Percentiles rank a stretch among this genome's conserved stretches.
phyloP scores from a whole-genome alignment of 1,140 invertebrate species.

The Ruditapes philippinarum region DNA sequence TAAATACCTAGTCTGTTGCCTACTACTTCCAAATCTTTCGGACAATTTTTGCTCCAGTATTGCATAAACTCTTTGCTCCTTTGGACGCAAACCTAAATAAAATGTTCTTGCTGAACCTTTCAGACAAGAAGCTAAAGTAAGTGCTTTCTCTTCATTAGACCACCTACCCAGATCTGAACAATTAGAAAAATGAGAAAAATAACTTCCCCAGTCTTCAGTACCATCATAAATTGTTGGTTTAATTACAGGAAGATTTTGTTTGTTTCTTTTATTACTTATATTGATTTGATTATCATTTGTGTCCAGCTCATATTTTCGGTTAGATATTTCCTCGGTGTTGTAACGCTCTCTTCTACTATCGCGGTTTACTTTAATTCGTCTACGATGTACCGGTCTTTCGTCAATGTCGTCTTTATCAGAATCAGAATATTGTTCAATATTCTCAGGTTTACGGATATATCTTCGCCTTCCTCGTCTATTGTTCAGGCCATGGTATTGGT shows the following conservation, averaged over 20 bases:
- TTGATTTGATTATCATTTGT: too few relatives aligned
- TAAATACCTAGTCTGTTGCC: background rate
- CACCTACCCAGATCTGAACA: constrained; percentile 8
- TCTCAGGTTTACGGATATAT: too few relatives aligned
- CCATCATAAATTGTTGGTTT: constrained; percentile 16
- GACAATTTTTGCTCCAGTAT: background rate
- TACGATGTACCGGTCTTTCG: too few relatives aligned
- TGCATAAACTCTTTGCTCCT: background rate
- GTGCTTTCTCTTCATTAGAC: background rate
- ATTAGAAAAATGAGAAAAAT: constrained; percentile 42
- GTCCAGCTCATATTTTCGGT: too few relatives aligned
- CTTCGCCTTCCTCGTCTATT: too few relatives aligned
- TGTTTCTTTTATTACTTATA: too few relatives aligned
- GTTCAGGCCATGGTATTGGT: too few relatives aligned
- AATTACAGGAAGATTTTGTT: background rate
- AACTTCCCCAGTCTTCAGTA: background rate
- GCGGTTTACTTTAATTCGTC: too few relatives aligned
- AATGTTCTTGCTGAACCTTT: background rate
- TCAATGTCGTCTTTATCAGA: too few relatives aligned
- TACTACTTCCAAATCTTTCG: background rate
- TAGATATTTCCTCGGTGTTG: too few relatives aligned
- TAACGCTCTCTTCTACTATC: too few relatives aligned
- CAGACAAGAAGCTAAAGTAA: background rate
- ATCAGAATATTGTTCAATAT: too few relatives aligned
- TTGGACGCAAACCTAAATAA: constrained; percentile 3